phyloP scores from a whole-genome alignment of 1,140 invertebrate genomes.

The Cataglyphis hispanica region DNA sequence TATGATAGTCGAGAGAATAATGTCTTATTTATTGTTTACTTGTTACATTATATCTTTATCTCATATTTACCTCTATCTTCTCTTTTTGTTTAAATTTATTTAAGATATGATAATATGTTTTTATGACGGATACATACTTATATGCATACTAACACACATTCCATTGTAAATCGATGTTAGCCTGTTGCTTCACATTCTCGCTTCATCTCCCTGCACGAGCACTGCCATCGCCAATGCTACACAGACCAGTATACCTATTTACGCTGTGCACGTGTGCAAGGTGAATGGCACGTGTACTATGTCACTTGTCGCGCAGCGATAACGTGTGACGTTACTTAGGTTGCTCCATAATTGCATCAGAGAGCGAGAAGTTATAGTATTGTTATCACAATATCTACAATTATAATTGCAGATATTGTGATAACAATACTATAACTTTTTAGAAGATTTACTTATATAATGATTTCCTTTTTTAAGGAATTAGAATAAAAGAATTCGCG shows the following conservation, averaged over 20 bases:
- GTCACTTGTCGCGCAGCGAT: constrained; percentile 40
- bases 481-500: background rate
- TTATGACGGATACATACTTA: constrained; percentile 19
- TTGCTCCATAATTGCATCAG: background rate
- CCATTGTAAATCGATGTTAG: constrained; percentile 58
- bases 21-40: background rate
- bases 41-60: background rate
- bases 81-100: background rate
- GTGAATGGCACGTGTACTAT: constrained; percentile 75
- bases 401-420: background rate
- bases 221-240: constrained; percentile 45
- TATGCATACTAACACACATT: constrained; percentile 12
- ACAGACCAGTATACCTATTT: constrained; percentile 68
- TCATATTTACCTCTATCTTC: too few relatives aligned
- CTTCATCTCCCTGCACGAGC: constrained; percentile 51
- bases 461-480: background rate
- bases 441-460: background rate
- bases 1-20: background rate
- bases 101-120: constrained; percentile 25
- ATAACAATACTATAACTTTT: background rate
- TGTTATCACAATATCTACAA: too few relatives aligned
- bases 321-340: constrained; percentile 23
- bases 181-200: constrained; percentile 71
- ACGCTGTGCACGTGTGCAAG: constrained; percentile 75
- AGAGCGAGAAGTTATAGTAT: background rate